Percentiles rank a stretch among this genome's conserved stretches.
phyloP scores from a whole-genome alignment of 1,140 invertebrate species.

The Asobara japonica region DNA sequence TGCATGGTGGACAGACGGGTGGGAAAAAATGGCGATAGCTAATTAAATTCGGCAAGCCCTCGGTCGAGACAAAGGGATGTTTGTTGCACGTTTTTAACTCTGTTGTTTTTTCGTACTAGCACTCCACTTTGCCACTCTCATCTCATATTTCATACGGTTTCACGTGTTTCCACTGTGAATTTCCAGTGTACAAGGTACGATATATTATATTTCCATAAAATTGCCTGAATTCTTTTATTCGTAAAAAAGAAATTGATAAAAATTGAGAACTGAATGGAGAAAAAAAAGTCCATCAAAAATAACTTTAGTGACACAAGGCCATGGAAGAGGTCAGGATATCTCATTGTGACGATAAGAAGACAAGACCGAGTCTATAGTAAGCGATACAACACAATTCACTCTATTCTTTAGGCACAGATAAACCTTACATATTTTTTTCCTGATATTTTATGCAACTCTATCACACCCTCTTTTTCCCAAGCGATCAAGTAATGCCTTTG shows the following conservation, averaged over 20 bases:
- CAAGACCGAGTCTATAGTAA: background rate
- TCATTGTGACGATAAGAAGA: background rate
- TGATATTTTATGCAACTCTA: slow-evolving; percentile 7
- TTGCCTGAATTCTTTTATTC: background rate
- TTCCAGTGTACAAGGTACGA: background rate
- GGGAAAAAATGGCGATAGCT: slow-evolving; percentile 56
- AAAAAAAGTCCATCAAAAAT: background rate
- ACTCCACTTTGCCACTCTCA: background rate
- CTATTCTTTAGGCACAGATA: background rate
- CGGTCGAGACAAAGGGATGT: slow-evolving; percentile 35
- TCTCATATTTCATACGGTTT: background rate
- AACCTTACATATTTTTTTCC: background rate
- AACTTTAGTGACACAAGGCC: slow-evolving; percentile 10
- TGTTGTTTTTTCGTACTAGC: slow-evolving; percentile 38
- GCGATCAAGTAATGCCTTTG: background rate
- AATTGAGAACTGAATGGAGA: background rate
- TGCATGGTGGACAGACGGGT: slow-evolving; percentile 36
- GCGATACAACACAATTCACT: slow-evolving; percentile 1
- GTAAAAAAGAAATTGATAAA: background rate
- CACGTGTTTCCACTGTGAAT: slow-evolving; percentile 23
- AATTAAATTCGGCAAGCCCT: slow-evolving; percentile 54
- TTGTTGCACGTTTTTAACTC: slow-evolving; percentile 28
- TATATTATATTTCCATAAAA: background rate
- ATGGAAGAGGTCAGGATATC: slow-evolving; percentile 1
- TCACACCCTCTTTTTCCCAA: background rate